Evolutionary conservation across 2,113 vertebrate species (phyloP), one percentile per base, ranked within the genome.

Genomic region (Anser cygnoides): DNA sequence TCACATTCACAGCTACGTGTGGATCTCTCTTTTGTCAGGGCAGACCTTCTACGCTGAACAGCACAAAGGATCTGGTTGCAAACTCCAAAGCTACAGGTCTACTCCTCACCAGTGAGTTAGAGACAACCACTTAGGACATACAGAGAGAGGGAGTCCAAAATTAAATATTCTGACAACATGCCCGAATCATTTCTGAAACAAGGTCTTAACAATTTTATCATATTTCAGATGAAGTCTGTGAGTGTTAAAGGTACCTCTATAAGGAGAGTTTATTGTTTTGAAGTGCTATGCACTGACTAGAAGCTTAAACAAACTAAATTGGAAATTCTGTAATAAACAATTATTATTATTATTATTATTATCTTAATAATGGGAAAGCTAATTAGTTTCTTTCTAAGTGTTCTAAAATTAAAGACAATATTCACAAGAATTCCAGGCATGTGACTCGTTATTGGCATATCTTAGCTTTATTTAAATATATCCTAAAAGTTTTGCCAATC

Each of bases 401-500:
- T 8, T 84, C 62, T 10, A 58, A 84, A 87, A 10, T 2, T 62
- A 75, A 95, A 59, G 22, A 75, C 4, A 50, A 55, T 57, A 52
- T 37, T 91, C 28, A 68, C 70, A 19, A 84, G 6, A 21, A 11
- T 83, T 65, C 26, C 75, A 84, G 39, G 25, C 35, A 59, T 70
- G 21, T 84, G 44, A 80, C 11, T 33, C n/a, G 37, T 54, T 3
- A 4, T 11, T 85, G 44, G 18, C 18, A 14, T 87, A 87, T 72
- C 75, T 86, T 90, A 88, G 9, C 31, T 26, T 58, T 93, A 50
- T 80, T 87, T 89, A 68, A 92, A 75, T 87, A 72, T 26, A 79
- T 93, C 58, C 5, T 89, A 29, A 54, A 86, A 65, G 58, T 46
- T 97, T 97, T 92, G 26, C 8, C 50, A 75, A 79, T 41, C 39